Evolutionary conservation across 2,113 vertebrate genomes (phyloP), one percentile per base, ranked within the genome.

Genomic region (Microtus montanus): DNA sequence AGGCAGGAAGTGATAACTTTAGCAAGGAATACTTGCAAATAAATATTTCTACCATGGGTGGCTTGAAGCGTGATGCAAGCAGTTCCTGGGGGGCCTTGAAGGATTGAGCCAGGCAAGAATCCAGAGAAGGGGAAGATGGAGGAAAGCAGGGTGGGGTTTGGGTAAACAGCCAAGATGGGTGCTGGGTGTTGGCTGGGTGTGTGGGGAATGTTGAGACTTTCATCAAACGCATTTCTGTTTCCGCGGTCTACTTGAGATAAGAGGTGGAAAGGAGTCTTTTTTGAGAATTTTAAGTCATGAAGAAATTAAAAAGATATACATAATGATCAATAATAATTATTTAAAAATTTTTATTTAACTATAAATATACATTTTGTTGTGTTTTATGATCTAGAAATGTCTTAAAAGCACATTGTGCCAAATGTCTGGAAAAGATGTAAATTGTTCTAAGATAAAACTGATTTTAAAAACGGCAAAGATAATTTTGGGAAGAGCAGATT

Each of bases 291-390:
- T 94, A 58, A 91, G 73, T 88, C 86, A 86, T 38, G 14, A 68
- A n/a, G 64, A 93, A 93, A 49, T 87, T 2, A 44, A 95, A 92
- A 61, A 66, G 30, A 58, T 19, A 90, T 58, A 17, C 64, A 54
- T 38, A 49, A 75, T 33, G 28, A 79, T 41, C n/a, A 58, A 61
- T 35, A 83, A 38, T 73, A 74, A 89, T 93, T n/a, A 58, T 82
- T 90, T 35, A 77, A 85, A 87, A 92, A 38, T 9, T 91, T 83
- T 93, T 47, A 33, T 79, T 93, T 82, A 85, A 30, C 13, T 77
- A 28, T 49, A 68, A 35, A 66, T 70, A 20, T 63, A 52, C 5
- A 14, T 38, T 88, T 94, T 87, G n/a, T 61, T 82, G 33, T 86
- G 83, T 28, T 77, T 93, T 85, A 95, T 86, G 38, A 38, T 52